Percentiles rank a stretch among this genome's conserved stretches.
Evolutionary conservation across 2,888 invertebrate genomes (phyloP).

Genomic region (Thereva unica): DNA sequence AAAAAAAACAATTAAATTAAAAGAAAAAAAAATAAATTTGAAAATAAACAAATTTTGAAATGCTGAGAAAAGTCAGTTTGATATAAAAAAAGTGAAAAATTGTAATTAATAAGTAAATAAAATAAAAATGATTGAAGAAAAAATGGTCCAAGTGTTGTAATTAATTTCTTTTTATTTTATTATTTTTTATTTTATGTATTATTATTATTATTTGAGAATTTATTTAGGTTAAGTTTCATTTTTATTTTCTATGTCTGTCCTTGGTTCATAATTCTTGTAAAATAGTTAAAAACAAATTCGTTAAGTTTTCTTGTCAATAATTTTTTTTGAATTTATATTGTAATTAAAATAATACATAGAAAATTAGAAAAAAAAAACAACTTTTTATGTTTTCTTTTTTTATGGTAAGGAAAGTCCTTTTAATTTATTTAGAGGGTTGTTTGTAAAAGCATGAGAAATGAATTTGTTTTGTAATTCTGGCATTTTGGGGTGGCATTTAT

Average conservation of each 20-base stretch:
- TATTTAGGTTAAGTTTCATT: constrained; percentile 14
- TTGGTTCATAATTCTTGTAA: constrained; percentile 18
- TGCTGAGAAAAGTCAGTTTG: no score
- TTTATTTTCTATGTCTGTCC: constrained; percentile 17
- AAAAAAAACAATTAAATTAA: constrained; percentile 11
- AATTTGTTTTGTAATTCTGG: no score
- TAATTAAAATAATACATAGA: no score
- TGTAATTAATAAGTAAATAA: constrained; percentile 35
- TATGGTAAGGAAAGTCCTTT: no score
- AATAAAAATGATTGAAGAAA: constrained; percentile 12
- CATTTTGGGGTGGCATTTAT: no score
- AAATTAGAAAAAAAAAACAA: no score
- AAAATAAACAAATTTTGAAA: no score
- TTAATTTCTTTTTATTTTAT: constrained; percentile 8
- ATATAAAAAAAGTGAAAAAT: constrained; percentile 3
- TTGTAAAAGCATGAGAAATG: no score
- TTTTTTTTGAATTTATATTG: background rate
- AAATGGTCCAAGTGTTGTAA: constrained; percentile 13
- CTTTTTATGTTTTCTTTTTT: no score
- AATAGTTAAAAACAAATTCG: constrained; percentile 14
- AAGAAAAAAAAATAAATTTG: constrained; percentile 17
- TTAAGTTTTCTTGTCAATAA: constrained; percentile 33
- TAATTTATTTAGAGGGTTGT: no score
- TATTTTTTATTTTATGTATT: constrained; percentile 16
- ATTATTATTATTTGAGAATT: background rate